A percentile compares a stretch with the other conserved stretches of the same genome.
These are phyloP conservation scores for Deilephila elpenor DNA, from an alignment of 2,888 invertebrate genomes.

Conservation along the genomic window DNA sequence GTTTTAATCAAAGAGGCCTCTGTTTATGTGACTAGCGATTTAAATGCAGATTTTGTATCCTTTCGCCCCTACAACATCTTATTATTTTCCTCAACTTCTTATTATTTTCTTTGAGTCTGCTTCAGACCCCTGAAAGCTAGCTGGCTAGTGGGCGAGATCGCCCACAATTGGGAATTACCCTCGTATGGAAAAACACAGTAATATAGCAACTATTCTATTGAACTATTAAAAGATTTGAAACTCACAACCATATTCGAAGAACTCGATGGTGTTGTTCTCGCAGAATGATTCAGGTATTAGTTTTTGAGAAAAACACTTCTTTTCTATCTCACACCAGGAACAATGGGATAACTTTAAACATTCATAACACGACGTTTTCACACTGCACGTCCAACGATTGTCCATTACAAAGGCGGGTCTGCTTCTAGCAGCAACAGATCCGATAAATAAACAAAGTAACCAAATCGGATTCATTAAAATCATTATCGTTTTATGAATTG, in stretches of 20 bases:
- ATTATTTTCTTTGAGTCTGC: too few species aligned
- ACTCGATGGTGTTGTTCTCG: slow-evolving; percentile 56
- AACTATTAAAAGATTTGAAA: slow-evolving; percentile 31
- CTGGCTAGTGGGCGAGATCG: background rate
- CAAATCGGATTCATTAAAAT: slow-evolving; percentile 13
- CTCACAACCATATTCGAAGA: slow-evolving; percentile 65
- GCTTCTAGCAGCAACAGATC: slow-evolving; percentile 31
- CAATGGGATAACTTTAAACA: slow-evolving; percentile 72
- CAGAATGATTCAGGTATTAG: slow-evolving; percentile 57
- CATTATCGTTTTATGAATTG: background rate
- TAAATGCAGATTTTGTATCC: too few species aligned
- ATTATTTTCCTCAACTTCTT: too few species aligned
- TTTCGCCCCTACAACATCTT: too few species aligned
- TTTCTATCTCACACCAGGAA: slow-evolving; percentile 70
- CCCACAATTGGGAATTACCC: background rate
- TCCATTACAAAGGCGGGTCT: slow-evolving; percentile 54
- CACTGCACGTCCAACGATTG: slow-evolving; percentile 66
- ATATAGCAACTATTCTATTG: background rate
- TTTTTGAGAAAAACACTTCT: slow-evolving; percentile 67
- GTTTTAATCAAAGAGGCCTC: too few species aligned
- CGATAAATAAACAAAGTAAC: slow-evolving; percentile 30
- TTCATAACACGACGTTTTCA: slow-evolving; percentile 69
- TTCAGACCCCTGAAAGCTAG: too few species aligned
- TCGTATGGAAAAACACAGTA: background rate
- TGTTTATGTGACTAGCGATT: too few species aligned